Percentiles rank a stretch among this genome's conserved stretches.
These are phyloP conservation scores for Eustalomyia histrio DNA, from an alignment of 2,888 invertebrate species.

Conservation along the genomic window DNA sequence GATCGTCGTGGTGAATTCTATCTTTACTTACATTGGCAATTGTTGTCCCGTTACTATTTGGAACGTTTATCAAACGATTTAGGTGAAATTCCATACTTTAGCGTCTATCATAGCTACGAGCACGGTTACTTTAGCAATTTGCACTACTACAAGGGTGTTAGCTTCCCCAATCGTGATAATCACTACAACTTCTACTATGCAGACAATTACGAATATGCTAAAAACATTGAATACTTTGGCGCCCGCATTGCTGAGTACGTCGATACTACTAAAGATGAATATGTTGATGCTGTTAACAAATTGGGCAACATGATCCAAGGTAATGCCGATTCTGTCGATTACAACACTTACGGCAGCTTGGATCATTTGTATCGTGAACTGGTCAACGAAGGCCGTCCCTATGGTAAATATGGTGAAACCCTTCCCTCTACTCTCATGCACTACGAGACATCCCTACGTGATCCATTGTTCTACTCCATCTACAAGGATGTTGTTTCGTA, in stretches of 20 bases:
- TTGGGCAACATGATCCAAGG: slow-evolving; percentile 82
- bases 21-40: slow-evolving; percentile 80
- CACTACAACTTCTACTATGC: slow-evolving; percentile 80
- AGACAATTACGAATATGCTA: slow-evolving; percentile 72
- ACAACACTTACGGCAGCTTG: slow-evolving; percentile 81
- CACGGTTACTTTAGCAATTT: slow-evolving; percentile 84
- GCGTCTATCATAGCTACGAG: slow-evolving; percentile 81
- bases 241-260: slow-evolving; percentile 82
- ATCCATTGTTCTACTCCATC: slow-evolving; percentile 86
- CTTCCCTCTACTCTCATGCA: slow-evolving; percentile 81
- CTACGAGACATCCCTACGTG: slow-evolving; percentile 85
- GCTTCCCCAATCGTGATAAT: slow-evolving; percentile 84
- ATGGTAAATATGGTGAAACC: slow-evolving; percentile 71
- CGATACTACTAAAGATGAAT: slow-evolving; percentile 68
- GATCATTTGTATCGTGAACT: slow-evolving; percentile 81
- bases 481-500: slow-evolving; percentile 83
- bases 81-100: slow-evolving; percentile 83
- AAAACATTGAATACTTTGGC: slow-evolving; percentile 81
- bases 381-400: slow-evolving; percentile 79
- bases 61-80: slow-evolving; percentile 85
- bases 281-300: slow-evolving; percentile 77
- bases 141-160: slow-evolving; percentile 83
- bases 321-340: slow-evolving; percentile 80
- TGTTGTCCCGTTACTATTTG: slow-evolving; percentile 80
- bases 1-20: slow-evolving; percentile 80